Evolutionary conservation across 2,888 invertebrate genomes (phyloP).

Genomic region (Meghimatium bilineatum): DNA sequence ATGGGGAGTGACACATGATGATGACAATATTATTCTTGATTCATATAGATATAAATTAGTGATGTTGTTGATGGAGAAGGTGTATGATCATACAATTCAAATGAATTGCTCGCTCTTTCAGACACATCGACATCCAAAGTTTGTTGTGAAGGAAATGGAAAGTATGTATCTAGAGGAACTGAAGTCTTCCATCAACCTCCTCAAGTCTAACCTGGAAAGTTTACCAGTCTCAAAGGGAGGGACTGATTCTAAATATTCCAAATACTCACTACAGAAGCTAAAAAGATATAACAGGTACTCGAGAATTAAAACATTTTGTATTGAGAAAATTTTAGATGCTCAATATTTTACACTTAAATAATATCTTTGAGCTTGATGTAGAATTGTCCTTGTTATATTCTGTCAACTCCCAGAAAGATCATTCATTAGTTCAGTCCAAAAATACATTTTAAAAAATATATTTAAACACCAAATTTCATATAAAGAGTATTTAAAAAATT

Average conservation of each 20-base stretch:
- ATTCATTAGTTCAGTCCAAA: no score
- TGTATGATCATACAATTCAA: not conserved
- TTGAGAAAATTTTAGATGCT: no score
- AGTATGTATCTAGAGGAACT: conserved; percentile 98
- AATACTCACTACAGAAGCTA: conserved; percentile 91
- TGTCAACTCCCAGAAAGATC: no score
- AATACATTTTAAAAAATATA: no score
- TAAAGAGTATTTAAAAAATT: no score
- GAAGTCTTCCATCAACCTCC: conserved; percentile 96
- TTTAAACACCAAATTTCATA: no score
- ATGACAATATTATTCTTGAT: not conserved
- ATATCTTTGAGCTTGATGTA: no score
- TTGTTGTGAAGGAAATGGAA: conserved; percentile 99
- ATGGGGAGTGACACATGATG: no score
- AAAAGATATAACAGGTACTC: conserved; percentile 97
- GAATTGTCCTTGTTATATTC: no score
- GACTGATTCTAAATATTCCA: conserved; percentile 92
- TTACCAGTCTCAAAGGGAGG: conserved; percentile 98
- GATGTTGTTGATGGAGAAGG: no score
- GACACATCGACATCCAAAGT: conserved; percentile 85
- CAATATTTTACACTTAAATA: no score
- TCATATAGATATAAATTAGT: not conserved
- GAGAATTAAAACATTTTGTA: not conserved
- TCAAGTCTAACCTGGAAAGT: conserved; percentile 99
- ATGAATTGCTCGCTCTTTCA: conserved; percentile 54